phyloP scores from a whole-genome alignment of 2,797 vertebrate species.

The Anableps anableps region DNA sequence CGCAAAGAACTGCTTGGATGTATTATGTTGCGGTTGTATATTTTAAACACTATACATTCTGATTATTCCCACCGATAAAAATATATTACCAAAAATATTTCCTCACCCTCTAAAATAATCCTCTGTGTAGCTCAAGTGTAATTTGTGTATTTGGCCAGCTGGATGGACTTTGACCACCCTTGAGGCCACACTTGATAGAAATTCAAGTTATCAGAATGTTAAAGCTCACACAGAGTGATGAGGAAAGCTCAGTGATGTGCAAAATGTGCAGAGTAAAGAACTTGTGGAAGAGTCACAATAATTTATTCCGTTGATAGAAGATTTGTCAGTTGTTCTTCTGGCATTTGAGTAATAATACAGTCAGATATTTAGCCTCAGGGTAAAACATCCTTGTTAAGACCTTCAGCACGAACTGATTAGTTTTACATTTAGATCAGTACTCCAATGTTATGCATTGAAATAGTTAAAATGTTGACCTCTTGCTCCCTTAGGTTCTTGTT shows the following conservation, averaged over 20 bases:
- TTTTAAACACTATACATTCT: not conserved
- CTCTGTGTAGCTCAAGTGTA: too few species aligned
- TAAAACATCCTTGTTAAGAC: not conserved
- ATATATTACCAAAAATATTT: not conserved
- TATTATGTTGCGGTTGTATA: too few species aligned
- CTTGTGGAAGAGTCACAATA: too few species aligned
- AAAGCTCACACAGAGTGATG: too few species aligned
- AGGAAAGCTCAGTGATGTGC: too few species aligned
- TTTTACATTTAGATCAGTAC: not conserved
- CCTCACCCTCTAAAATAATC: not conserved
- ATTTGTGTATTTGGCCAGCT: too few species aligned
- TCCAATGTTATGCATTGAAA: not conserved
- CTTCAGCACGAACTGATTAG: not conserved
- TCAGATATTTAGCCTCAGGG: not conserved
- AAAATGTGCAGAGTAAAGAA: too few species aligned
- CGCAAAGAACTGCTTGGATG: too few species aligned
- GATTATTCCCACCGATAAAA: not conserved
- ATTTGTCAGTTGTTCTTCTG: not conserved
- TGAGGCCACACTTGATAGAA: too few species aligned
- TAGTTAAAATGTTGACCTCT: not conserved
- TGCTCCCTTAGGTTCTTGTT: conserved; percentile 85
- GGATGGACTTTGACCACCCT: too few species aligned
- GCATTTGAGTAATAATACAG: not conserved
- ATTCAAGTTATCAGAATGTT: too few species aligned
- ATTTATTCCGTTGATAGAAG: not conserved